These are phyloP conservation scores for Melinopterus prodromus DNA, from an alignment of 2,888 invertebrate species.

Conservation along the genomic window DNA sequence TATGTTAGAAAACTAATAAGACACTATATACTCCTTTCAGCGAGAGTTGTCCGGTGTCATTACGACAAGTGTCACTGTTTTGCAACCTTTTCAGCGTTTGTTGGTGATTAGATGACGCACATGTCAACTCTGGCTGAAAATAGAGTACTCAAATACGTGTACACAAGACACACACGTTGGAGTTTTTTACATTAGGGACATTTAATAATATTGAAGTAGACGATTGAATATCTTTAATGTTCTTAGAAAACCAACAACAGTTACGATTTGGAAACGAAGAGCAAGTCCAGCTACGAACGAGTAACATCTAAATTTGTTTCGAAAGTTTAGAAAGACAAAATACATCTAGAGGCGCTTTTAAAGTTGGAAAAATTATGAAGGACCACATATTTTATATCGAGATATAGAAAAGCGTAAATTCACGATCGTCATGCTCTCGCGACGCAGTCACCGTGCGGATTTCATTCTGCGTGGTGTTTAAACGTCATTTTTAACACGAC, in stretches of 20 bases:
- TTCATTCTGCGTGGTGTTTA: too few relatives aligned
- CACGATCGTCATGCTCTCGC: too few relatives aligned
- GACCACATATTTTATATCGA: not conserved
- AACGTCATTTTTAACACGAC: not conserved
- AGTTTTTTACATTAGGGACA: not conserved
- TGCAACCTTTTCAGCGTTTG: too few relatives aligned
- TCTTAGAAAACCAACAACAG: not conserved
- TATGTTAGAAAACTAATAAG: not conserved
- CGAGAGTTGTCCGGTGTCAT: too few relatives aligned
- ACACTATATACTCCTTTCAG: not conserved
- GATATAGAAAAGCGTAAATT: not conserved
- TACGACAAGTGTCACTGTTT: too few relatives aligned
- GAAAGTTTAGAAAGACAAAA: not conserved
- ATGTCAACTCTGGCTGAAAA: too few relatives aligned
- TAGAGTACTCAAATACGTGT: not conserved
- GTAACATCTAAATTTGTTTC: not conserved
- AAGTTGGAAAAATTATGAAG: conserved; percentile 4
- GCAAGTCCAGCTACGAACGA: not conserved
- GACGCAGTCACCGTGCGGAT: too few relatives aligned
- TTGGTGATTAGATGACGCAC: too few relatives aligned
- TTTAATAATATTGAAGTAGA: conserved; percentile 4
- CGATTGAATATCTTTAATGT: conserved; percentile 4
- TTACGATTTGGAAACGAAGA: not conserved
- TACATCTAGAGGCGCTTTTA: not conserved
- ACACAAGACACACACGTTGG: not conserved